A percentile compares a stretch with the other conserved stretches of the same genome.
Evolutionary conservation across 2,888 invertebrate species (phyloP).

Genomic region (Agriopis aurantiaria): DNA sequence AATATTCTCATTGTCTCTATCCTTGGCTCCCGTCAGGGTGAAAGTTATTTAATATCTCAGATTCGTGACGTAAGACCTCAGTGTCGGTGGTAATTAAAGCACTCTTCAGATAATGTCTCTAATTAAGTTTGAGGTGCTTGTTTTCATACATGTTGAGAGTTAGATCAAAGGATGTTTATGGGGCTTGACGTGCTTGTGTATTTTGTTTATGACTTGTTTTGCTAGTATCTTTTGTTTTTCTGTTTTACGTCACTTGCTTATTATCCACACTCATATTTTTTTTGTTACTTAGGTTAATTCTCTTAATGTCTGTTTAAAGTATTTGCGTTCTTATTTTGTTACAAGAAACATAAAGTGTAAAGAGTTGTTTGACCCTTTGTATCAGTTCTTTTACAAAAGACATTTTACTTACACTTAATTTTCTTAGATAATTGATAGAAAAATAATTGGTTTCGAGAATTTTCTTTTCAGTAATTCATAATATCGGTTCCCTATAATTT

Average conservation of each 20-base stretch:
- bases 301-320: background rate
- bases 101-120: constrained; percentile 39
- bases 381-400: background rate
- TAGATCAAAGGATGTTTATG: constrained; percentile 28
- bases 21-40: constrained; percentile 20
- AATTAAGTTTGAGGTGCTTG: constrained; percentile 38
- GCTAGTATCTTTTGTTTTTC: constrained; percentile 9
- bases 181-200: background rate
- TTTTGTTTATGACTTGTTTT: constrained; percentile 12
- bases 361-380: no score
- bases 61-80: constrained; percentile 24
- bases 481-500: background rate
- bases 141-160: constrained; percentile 30
- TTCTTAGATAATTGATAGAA: no score
- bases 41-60: constrained; percentile 42
- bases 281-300: background rate
- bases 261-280: constrained; percentile 4
- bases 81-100: constrained; percentile 45
- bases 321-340: background rate
- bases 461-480: no score
- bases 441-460: no score
- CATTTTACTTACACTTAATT: no score
- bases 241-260: constrained; percentile 9
- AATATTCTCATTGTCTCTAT: constrained; percentile 15
- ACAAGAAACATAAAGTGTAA: background rate